These are phyloP conservation scores for Stenichneumon culpator DNA, from an alignment of 2,888 invertebrate genomes.

Conservation along the genomic window DNA sequence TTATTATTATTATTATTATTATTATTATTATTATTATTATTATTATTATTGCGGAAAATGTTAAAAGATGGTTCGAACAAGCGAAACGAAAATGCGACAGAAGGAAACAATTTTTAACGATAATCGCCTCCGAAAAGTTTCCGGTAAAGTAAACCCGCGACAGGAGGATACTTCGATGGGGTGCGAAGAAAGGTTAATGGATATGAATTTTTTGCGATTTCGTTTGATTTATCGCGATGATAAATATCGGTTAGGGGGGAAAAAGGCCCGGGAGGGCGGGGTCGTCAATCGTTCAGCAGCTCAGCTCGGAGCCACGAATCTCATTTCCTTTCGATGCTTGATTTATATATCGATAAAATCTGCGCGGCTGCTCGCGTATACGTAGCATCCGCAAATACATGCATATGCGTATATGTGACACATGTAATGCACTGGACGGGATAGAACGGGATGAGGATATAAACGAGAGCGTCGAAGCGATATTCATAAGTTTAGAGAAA, in stretches of 20 bases:
- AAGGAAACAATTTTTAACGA: background rate
- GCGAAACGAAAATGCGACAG: too few relatives aligned
- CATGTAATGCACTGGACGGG: constrained; percentile 2
- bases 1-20: too few relatives aligned
- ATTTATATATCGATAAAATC: constrained; percentile 53
- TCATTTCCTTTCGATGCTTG: constrained; percentile 49
- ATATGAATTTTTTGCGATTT: constrained; percentile 33
- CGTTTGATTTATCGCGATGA: constrained; percentile 39
- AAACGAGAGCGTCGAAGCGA: constrained; percentile 29
- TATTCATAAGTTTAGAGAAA: constrained; percentile 38
- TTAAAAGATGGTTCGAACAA: too few relatives aligned
- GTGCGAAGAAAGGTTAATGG: constrained; percentile 11
- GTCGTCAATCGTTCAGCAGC: constrained; percentile 31
- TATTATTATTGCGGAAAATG: too few relatives aligned
- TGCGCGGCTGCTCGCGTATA: background rate
- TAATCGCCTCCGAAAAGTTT: background rate
- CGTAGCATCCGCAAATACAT: background rate
- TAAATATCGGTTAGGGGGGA: constrained; percentile 21
- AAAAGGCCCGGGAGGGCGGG: background rate
- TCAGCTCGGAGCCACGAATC: constrained; percentile 46
- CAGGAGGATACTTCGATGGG: constrained; percentile 3
- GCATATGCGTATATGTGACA: background rate
- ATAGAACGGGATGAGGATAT: constrained; percentile 38
- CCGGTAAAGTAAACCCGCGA: background rate
- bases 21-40: too few relatives aligned